These are phyloP conservation scores for Bruchidius siliquastri DNA, from an alignment of 2,888 invertebrate species.

Conservation along the genomic window DNA sequence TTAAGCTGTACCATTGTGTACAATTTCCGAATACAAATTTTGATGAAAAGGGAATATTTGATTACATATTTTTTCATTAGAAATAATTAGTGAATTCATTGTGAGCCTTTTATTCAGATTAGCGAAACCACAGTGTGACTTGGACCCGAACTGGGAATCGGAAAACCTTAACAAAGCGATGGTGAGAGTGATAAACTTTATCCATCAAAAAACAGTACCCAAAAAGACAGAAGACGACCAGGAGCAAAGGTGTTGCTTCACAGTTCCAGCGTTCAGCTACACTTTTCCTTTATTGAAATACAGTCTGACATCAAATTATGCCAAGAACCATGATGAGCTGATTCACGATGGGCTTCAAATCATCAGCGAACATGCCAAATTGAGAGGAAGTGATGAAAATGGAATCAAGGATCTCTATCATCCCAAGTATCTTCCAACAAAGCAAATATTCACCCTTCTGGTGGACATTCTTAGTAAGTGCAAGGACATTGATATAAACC, in stretches of 20 bases:
- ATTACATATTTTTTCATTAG: too few species aligned
- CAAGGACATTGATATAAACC: background rate
- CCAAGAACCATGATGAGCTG: constrained; percentile 53
- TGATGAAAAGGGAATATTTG: too few species aligned
- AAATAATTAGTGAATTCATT: too few species aligned
- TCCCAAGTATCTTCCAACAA: constrained; percentile 74
- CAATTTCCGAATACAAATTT: too few species aligned
- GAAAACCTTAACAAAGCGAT: constrained; percentile 62
- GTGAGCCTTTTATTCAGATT: too few species aligned
- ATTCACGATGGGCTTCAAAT: constrained; percentile 61
- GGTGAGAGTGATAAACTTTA: constrained; percentile 55
- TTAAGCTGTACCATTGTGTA: too few species aligned
- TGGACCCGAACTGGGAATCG: constrained; percentile 73
- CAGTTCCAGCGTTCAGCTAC: constrained; percentile 77
- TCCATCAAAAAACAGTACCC: constrained; percentile 52
- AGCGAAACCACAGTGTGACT: constrained; percentile 73
- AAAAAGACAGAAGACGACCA: constrained; percentile 26
- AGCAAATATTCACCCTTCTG: constrained; percentile 75
- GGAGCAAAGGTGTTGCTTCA: constrained; percentile 46
- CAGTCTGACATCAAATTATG: constrained; percentile 50
- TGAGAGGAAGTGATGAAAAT: constrained; percentile 47
- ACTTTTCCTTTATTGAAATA: constrained; percentile 72
- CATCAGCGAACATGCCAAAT: constrained; percentile 68
- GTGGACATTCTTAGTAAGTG: constrained; percentile 69
- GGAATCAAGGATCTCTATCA: constrained; percentile 56